Percentiles rank a stretch among this genome's conserved stretches.
Conservation (phyloP, 2,888 invertebrate genomes). For the Agriotes lineatus region DNA sequence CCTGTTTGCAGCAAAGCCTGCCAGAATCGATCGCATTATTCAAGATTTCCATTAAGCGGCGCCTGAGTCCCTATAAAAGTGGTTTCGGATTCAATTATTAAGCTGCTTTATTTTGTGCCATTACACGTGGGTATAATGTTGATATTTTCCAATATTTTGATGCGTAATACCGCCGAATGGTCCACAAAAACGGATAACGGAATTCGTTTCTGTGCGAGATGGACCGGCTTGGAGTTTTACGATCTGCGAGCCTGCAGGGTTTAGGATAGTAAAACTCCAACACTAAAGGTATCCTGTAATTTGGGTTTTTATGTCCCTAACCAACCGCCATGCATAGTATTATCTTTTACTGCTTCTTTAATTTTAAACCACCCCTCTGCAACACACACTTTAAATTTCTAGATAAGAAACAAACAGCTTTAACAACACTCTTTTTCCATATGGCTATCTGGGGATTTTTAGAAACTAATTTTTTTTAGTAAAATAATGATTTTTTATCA, state of each 20-base stretch:
- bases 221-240: constrained; percentile 42
- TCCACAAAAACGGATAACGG: constrained; percentile 38
- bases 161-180: constrained; percentile 33
- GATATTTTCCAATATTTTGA: constrained; percentile 39
- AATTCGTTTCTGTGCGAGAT: constrained; percentile 40
- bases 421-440: neutral
- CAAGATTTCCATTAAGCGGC: constrained; percentile 26
- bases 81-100: constrained; percentile 33
- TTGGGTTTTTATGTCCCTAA: constrained; percentile 46
- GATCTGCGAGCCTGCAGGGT: constrained; percentile 41
- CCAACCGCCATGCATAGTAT: constrained; percentile 47
- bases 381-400: constrained; percentile 22
- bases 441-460: too few species aligned
- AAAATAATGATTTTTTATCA: too few species aligned
- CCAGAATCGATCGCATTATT: constrained; percentile 28
- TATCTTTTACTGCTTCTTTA: constrained; percentile 42
- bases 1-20: constrained; percentile 23
- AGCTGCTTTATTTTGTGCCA: constrained; percentile 14
- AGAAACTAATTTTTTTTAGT: too few species aligned
- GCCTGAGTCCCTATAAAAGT: constrained; percentile 17
- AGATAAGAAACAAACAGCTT: constrained; percentile 21
- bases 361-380: constrained; percentile 30
- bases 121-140: constrained; percentile 27
- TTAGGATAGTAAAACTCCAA: constrained; percentile 43
- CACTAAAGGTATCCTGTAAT: constrained; percentile 47